Evolutionary conservation across 1,140 invertebrate species (phyloP), one percentile per base, ranked within the genome.

Genomic region (Lucilia sericata): DNA sequence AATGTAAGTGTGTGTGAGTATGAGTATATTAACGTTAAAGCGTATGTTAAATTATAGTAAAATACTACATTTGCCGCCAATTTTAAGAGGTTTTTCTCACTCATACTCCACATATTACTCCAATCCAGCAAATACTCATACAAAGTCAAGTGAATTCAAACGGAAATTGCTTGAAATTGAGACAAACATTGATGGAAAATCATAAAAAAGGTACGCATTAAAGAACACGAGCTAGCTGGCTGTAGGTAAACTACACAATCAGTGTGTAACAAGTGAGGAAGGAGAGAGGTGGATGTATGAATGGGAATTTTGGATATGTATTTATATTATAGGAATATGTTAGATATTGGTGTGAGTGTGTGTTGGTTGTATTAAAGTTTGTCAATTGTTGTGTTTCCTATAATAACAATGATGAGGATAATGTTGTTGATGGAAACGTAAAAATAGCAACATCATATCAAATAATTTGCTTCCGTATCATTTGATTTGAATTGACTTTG

Each of bases 381-480:
- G 76, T 80, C 76, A 49, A 49, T 80, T n/a, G 36, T 19, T 70
- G 65, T 70, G 19, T 70, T 17, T n/a, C 14, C 55, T n/a, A 60
- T 60, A 60, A 60, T 75, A 34, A 75, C 74, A 17, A 34, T 75
- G 30, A 47, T 10, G 36, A 42, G 42, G 42, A 42, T 42, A 42
- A 42, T 19, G 74, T 17, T 76, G 74, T 42, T 76, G 34, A 42
- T 36, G 74, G 74, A 76, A 81, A 81, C 51, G 42, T 51, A 65
- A 82, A 82, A 70, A 70, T n/a, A 70, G n/a, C 65, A 70, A 70
- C 65, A 88, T 86, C 87, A 88, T 88, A 87, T 88, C 86, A 87
- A 87, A 88, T 89, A 87, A 89, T 89, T 89, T 88, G 87, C 88
- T 89, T 89, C 88, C 88, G 87, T 89, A 88, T 89, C 87, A 89